phyloP scores from a whole-genome alignment of 1,140 invertebrate genomes.

The Tetramorium simillimum region DNA sequence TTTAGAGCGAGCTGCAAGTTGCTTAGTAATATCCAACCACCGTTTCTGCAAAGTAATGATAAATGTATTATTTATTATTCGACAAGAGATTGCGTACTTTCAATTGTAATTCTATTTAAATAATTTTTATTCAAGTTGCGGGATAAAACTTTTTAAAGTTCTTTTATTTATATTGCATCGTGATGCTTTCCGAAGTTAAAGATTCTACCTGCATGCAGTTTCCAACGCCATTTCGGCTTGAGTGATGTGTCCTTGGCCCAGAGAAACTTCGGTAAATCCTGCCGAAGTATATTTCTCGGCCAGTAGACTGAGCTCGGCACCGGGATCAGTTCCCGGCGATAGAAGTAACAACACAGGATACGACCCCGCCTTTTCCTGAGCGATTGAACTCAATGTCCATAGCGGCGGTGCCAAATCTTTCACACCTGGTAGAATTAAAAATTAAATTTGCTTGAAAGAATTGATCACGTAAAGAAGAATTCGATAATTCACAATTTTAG shows the following conservation, averaged over 20 bases:
- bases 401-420: slow-evolving; percentile 78
- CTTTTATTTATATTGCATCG: neutral
- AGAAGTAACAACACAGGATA: slow-evolving; percentile 90
- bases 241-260: slow-evolving; percentile 88
- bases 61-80: neutral
- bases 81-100: neutral
- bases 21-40: slow-evolving; percentile 93
- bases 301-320: slow-evolving; percentile 89
- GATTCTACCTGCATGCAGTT: slow-evolving; percentile 80
- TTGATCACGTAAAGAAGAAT: neutral
- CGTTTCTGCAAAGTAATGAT: slow-evolving; percentile 83
- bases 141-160: neutral
- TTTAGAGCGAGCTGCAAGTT: slow-evolving; percentile 95
- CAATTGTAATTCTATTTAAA: slow-evolving; percentile 9
- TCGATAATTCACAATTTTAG: neutral
- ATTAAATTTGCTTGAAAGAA: slow-evolving; percentile 2
- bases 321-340: slow-evolving; percentile 91
- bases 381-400: slow-evolving; percentile 81
- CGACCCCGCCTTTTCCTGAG: slow-evolving; percentile 80
- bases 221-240: slow-evolving; percentile 89
- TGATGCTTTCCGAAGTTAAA: neutral
- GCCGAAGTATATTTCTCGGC: slow-evolving; percentile 80
- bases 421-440: slow-evolving; percentile 71
- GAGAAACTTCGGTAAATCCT: slow-evolving; percentile 87
- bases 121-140: neutral